phyloP scores from a whole-genome alignment of 2,113 vertebrate species.

The Plecotus auritus region DNA sequence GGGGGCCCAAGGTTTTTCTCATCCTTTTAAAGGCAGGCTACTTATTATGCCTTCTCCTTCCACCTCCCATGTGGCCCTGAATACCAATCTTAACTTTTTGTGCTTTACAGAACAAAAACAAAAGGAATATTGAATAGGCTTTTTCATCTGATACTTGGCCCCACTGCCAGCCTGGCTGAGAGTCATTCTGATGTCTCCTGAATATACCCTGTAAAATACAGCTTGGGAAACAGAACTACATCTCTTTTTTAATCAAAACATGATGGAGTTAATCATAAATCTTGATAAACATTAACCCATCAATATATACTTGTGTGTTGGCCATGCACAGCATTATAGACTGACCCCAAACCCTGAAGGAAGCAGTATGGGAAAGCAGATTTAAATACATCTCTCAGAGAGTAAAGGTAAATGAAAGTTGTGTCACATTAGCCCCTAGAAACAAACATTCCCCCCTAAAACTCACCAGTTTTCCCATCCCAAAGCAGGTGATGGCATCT shows the following conservation, averaged over 20 bases:
- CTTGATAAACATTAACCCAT: neutral
- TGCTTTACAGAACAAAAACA: slow-evolving; percentile 18
- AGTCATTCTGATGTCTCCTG: neutral
- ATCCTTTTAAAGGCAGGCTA: neutral
- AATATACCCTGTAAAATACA: neutral
- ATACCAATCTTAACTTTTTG: neutral
- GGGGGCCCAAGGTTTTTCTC: neutral
- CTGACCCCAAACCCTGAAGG: neutral
- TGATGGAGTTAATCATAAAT: neutral
- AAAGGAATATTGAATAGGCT: neutral
- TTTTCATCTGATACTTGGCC: neutral
- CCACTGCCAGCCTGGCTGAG: neutral
- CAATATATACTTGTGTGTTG: neutral
- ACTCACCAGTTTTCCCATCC: neutral
- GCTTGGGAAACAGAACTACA: neutral
- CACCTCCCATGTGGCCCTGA: neutral
- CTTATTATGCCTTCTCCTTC: neutral
- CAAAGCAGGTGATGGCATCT: neutral
- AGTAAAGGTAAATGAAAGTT: neutral
- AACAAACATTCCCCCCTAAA: neutral
- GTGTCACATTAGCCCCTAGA: neutral
- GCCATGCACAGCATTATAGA: neutral
- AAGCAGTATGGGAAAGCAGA: neutral
- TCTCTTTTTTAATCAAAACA: neutral
- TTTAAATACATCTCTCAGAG: neutral